Evolutionary conservation across 1,140 invertebrate genomes (phyloP).

Genomic region (Trissolcus basalis): DNA sequence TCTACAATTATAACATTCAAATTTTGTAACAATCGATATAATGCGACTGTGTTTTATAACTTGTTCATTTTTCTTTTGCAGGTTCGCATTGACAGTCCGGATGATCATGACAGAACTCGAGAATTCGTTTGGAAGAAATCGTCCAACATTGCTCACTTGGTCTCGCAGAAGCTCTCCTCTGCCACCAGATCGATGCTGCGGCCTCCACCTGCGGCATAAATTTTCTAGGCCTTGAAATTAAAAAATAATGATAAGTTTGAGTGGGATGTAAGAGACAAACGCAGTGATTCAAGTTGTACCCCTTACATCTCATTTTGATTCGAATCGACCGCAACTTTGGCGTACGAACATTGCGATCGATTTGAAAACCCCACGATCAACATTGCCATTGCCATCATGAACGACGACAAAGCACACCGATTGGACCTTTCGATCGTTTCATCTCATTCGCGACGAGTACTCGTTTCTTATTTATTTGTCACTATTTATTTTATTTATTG

Average conservation of each 20-base stretch:
- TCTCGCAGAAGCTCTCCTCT: conserved; percentile 85
- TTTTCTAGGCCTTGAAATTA: conserved; percentile 4
- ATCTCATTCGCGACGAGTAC: not conserved
- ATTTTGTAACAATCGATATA: no score
- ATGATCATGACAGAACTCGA: conserved; percentile 87
- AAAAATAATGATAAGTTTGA: conserved; percentile 7
- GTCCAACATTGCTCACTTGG: conserved; percentile 86
- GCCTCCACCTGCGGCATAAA: conserved; percentile 68
- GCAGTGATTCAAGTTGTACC: conserved; percentile 11
- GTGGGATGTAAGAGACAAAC: conserved; percentile 34
- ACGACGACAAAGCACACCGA: conserved; percentile 11
- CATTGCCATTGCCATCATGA: conserved; percentile 53
- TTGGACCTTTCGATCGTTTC: conserved; percentile 25
- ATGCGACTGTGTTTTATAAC: no score
- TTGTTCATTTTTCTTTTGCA: conserved; percentile 67
- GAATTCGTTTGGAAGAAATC: conserved; percentile 89
- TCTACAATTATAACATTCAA: not conserved
- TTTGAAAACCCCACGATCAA: conserved; percentile 35
- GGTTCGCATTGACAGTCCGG: conserved; percentile 87
- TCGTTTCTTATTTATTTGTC: conserved; percentile 11
- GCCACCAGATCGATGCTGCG: conserved; percentile 86
- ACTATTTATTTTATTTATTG: no score
- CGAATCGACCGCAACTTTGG: conserved; percentile 48
- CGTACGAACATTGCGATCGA: no score
- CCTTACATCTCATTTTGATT: conserved; percentile 41